These are phyloP conservation scores for Apodemia mormo DNA, from an alignment of 2,888 invertebrate genomes.

Conservation along the genomic window DNA sequence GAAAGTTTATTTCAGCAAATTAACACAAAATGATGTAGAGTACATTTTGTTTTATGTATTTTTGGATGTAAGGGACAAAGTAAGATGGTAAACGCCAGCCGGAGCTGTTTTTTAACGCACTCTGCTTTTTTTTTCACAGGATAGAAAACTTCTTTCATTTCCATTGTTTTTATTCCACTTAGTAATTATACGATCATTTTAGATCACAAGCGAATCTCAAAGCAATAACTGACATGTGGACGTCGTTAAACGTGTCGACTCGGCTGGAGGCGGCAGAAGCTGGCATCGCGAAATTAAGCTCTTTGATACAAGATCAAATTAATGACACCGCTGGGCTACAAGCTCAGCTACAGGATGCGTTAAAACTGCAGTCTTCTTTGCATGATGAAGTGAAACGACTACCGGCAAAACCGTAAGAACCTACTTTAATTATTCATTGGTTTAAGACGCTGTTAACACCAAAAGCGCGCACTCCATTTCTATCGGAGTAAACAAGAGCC, in stretches of 20 bases:
- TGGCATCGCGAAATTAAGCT: constrained; percentile 83
- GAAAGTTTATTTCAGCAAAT: too few species aligned
- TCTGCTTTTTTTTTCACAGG: too few species aligned
- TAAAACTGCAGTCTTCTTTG: constrained; percentile 33
- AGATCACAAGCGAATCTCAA: constrained; percentile 71
- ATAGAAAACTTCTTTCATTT: too few species aligned
- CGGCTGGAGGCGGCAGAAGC: constrained; percentile 84
- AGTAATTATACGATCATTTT: constrained; percentile 15
- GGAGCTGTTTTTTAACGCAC: too few species aligned
- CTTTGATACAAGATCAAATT: constrained; percentile 81
- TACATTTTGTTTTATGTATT: too few species aligned
- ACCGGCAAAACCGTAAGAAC: background rate
- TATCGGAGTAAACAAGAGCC: too few species aligned
- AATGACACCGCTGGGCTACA: constrained; percentile 54
- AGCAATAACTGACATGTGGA: constrained; percentile 84
- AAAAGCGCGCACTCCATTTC: too few species aligned
- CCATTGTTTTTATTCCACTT: background rate
- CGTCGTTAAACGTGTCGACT: constrained; percentile 83
- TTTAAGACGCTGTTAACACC: too few species aligned
- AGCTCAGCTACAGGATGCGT: constrained; percentile 30
- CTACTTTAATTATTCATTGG: background rate
- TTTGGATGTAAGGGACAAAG: too few species aligned
- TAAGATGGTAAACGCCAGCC: too few species aligned
- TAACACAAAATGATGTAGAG: too few species aligned
- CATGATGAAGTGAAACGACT: background rate